These are phyloP conservation scores for Lamellibrachia luymesi DNA, from an alignment of 1,140 invertebrate genomes.

Conservation along the genomic window DNA sequence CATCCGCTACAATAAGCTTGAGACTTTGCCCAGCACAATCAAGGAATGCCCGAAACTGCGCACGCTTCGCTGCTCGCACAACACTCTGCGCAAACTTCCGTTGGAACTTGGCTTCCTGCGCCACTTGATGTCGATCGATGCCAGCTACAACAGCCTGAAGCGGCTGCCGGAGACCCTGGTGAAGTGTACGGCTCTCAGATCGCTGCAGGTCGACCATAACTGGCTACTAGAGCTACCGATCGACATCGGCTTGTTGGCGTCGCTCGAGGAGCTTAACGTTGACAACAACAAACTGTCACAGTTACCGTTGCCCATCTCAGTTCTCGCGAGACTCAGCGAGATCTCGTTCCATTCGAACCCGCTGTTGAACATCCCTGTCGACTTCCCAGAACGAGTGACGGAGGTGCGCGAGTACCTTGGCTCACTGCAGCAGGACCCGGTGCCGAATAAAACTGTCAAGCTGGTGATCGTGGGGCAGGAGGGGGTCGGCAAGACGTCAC, in stretches of 20 bases:
- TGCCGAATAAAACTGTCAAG: conserved; percentile 25
- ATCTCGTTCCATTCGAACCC: conserved; percentile 25
- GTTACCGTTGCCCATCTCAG: conserved; percentile 20
- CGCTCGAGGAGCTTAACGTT: conserved; percentile 18
- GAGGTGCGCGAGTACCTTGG: conserved; percentile 25
- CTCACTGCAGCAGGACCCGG: conserved; percentile 25
- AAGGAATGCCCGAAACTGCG: conserved; percentile 16
- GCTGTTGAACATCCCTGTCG: conserved; percentile 27
- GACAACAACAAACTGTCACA: conserved; percentile 24
- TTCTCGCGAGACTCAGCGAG: conserved; percentile 8
- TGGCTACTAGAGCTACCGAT: conserved; percentile 18
- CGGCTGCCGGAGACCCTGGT: conserved; percentile 16
- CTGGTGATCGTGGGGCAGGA: conserved; percentile 29
- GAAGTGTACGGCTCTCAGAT: conserved; percentile 12
- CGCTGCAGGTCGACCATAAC: conserved; percentile 16
- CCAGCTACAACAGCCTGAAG: conserved; percentile 19
- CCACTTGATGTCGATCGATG: conserved; percentile 10
- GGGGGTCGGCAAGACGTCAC: conserved; percentile 29
- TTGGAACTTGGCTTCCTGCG: conserved; percentile 7
- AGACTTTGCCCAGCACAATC: conserved; percentile 13
- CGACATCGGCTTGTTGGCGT: conserved; percentile 21
- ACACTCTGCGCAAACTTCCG: conserved; percentile 25
- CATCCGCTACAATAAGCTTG: conserved; percentile 20
- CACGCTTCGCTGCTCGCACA: conserved; percentile 20
- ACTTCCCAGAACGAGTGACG: conserved; percentile 19